A percentile compares a stretch with the other conserved stretches of the same genome.
Conservation (phyloP, 2,888 invertebrate genomes). For the Lamellibrachia columna region DNA sequence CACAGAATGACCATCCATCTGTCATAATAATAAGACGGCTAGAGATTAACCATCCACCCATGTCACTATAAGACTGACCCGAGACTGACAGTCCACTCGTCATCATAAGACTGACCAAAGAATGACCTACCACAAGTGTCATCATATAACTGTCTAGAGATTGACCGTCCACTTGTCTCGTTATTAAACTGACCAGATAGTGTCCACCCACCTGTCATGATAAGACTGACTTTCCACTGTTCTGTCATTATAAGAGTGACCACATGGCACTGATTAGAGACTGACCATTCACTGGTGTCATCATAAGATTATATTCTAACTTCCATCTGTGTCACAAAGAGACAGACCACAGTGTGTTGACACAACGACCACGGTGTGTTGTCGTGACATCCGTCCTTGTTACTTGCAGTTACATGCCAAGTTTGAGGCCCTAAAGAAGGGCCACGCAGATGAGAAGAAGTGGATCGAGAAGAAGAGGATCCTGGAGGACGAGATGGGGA, state of each 20-base stretch:
- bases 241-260: no score
- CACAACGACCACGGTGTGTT: no score
- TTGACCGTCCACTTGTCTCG: not conserved
- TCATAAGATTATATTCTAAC: not conserved
- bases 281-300: no score
- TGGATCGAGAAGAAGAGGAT: conserved; percentile 76
- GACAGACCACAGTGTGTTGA: not conserved
- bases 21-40: not conserved
- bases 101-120: not conserved
- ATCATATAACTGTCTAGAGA: not conserved
- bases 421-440: conserved; percentile 93
- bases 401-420: conserved; percentile 84
- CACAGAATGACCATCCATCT: no score
- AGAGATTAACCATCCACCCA: not conserved
- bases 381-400: not conserved
- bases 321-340: not conserved
- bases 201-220: no score
- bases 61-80: not conserved
- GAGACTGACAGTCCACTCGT: no score
- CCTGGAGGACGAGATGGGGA: conserved; percentile 90
- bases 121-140: not conserved
- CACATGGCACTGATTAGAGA: no score
- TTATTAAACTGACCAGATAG: not conserved
- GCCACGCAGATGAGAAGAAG: conserved; percentile 94
- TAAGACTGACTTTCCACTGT: no score